Evolutionary conservation across 2,113 vertebrate species (phyloP), one percentile per base, ranked within the genome.

Genomic region (Corythornis vintsioides): DNA sequence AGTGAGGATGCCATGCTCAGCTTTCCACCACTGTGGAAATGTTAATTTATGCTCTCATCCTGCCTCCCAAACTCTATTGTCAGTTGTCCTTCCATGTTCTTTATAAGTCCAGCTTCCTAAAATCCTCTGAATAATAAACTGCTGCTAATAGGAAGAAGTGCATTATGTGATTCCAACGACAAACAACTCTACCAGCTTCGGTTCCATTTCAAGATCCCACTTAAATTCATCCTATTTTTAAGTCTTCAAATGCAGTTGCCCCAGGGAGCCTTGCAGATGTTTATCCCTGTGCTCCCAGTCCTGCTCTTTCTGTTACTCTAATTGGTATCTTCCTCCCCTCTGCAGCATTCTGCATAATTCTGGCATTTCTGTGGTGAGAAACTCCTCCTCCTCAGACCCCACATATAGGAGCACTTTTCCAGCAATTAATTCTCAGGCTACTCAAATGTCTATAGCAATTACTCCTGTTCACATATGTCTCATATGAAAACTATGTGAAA

Each of bases 231-330:
- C 82, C 72, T 65, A 81, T 91, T 95, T 92, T 83, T 69, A 92
- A 85, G 61, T 77, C 85, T 80, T 91, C 67, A 89, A 86, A 91
- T 71, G 64, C 47, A 83, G 29, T 88, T 91, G 95, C 91, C 69
- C 66, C 55, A 77, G 88, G 91, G 81, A 92, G 67, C 56, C 84
- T 84, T 85, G 63, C 87, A 95, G 92, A 95, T 96, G 78, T 87
- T 94, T 92, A 91, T 93, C 91, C 91, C 72, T 31, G 31, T 77
- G 72, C 72, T 91, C 65, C 65, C 74, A 84, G 77, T 88, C 55
- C 63, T 82, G 86, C 90, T 92, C 29, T 88, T 82, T 86, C 66
- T 76, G 7, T 90, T 89, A 59, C 64, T 89, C 78, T 85, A 87
- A 94, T 85, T 79, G 86, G 81, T 59, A 66, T 90, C 72, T 96